Evolutionary conservation across 2,113 vertebrate genomes (phyloP).

Genomic region (Emberiza fucata): DNA sequence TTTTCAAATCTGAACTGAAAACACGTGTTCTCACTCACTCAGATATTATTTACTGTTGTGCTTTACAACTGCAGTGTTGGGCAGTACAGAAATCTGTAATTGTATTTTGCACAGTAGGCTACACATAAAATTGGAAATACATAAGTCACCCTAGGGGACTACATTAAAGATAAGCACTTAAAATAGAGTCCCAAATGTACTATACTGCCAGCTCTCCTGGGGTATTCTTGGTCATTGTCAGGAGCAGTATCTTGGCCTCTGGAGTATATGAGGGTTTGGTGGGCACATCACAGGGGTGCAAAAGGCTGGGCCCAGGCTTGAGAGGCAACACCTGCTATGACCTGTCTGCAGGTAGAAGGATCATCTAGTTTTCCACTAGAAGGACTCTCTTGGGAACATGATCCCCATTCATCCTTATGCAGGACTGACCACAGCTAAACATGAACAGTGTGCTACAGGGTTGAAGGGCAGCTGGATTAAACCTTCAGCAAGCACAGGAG

Average conservation of each 20-base stretch:
- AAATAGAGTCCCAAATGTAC: background rate
- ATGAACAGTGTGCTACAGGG: background rate
- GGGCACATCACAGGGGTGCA: background rate
- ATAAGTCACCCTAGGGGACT: background rate
- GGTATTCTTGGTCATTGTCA: background rate
- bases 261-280: fast-evolving
- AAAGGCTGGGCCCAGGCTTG: background rate
- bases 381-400: background rate
- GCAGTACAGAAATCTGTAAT: background rate
- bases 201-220: background rate
- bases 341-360: background rate
- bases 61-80: background rate
- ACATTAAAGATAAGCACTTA: background rate
- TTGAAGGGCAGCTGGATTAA: background rate
- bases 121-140: background rate
- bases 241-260: background rate
- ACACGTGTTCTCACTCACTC: background rate
- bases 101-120: background rate
- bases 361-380: fast-evolving
- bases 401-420: background rate
- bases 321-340: background rate
- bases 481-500: background rate
- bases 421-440: background rate
- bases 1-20: slow-evolving; percentile 12
- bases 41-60: background rate